These are phyloP conservation scores for Syngnathus scovelli DNA, from an alignment of 2,113 vertebrate genomes.

Conservation along the genomic window DNA sequence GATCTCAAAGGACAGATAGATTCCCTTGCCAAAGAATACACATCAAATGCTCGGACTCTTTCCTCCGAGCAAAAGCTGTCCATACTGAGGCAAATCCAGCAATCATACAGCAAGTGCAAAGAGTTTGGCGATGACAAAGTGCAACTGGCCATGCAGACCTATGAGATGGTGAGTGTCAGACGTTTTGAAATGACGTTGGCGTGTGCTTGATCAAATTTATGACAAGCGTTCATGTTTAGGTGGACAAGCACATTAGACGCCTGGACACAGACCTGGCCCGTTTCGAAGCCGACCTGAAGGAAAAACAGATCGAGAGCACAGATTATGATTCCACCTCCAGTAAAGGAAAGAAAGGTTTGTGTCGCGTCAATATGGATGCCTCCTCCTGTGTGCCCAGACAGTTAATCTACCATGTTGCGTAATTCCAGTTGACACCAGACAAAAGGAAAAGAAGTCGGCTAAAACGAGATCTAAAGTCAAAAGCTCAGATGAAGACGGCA, in stretches of 20 bases:
- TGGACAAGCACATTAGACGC: slow-evolving; percentile 93
- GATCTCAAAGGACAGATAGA: slow-evolving; percentile 95
- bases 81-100: slow-evolving; percentile 91
- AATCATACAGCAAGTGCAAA: slow-evolving; percentile 94
- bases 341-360: slow-evolving; percentile 94
- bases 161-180: slow-evolving; percentile 84
- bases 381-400: background rate
- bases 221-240: slow-evolving; percentile 60
- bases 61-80: slow-evolving; percentile 88
- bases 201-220: background rate
- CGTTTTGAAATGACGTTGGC: background rate
- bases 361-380: background rate
- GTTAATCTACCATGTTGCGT: background rate
- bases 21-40: slow-evolving; percentile 89
- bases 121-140: slow-evolving; percentile 98
- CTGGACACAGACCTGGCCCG: slow-evolving; percentile 94
- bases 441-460: slow-evolving; percentile 89
- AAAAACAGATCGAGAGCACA: slow-evolving; percentile 94
- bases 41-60: slow-evolving; percentile 83
- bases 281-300: slow-evolving; percentile 94
- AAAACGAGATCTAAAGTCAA: slow-evolving; percentile 92
- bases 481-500: slow-evolving; percentile 87
- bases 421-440: slow-evolving; percentile 75
- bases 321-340: slow-evolving; percentile 95
- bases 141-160: slow-evolving; percentile 98